Conservation (phyloP, 2,888 invertebrate species). For the Orthonychiurus folsomi region DNA sequence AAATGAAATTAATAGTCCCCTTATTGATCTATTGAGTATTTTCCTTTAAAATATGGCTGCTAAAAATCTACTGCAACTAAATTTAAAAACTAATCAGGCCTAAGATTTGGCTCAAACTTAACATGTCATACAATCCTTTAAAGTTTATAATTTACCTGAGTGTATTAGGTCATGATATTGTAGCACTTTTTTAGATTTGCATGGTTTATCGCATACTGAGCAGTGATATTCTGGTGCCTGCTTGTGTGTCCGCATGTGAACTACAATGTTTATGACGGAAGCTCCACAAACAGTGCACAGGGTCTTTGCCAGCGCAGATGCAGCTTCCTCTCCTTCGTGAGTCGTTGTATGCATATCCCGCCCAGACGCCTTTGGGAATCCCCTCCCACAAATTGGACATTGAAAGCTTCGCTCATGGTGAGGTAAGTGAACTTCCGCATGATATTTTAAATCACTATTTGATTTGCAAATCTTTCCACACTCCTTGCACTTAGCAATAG, state of each 20-base stretch:
- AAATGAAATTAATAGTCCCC: no score
- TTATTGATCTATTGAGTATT: no score
- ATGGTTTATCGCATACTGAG: background rate
- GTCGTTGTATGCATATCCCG: background rate
- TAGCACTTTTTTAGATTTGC: background rate
- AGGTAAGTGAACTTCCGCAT: background rate
- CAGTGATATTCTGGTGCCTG: background rate
- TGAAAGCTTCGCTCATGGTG: background rate
- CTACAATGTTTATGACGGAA: background rate
- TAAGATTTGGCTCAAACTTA: no score
- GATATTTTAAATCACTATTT: constrained; percentile 1
- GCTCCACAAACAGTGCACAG: background rate
- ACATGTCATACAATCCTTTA: no score
- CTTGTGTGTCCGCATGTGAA: constrained; percentile 1
- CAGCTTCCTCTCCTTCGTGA: background rate
- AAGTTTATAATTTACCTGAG: no score
- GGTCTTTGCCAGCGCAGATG: background rate
- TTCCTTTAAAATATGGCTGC: no score
- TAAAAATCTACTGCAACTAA: no score
- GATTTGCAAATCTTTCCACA: constrained; percentile 4
- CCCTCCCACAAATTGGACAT: background rate
- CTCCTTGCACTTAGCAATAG: no score
- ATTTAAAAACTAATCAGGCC: no score
- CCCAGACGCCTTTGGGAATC: background rate
- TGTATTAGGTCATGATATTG: background rate